A percentile compares a stretch with the other conserved stretches of the same genome.
These are phyloP conservation scores for Gadus macrocephalus DNA, from an alignment of 2,113 vertebrate genomes.

Conservation along the genomic window DNA sequence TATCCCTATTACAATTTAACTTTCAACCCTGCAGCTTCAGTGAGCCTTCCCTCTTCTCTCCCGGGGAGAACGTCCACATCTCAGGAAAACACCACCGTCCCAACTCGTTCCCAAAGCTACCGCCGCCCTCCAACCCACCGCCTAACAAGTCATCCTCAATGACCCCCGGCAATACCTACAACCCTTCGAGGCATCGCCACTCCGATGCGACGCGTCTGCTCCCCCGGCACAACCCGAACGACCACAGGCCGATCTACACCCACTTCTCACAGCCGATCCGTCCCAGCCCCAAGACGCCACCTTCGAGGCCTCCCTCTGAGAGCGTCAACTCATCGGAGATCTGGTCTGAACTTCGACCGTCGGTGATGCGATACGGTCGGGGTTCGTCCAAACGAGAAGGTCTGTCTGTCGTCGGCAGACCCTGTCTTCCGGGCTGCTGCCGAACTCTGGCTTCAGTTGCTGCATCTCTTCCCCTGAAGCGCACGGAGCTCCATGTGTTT, in stretches of 20 bases:
- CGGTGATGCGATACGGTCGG: not conserved
- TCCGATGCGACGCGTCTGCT: not conserved
- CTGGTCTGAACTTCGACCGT: slow-evolving; percentile 15
- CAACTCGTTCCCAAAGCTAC: slow-evolving; percentile 27
- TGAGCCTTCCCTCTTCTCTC: slow-evolving; percentile 49
- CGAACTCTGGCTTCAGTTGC: not conserved
- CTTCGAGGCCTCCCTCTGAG: slow-evolving; percentile 22
- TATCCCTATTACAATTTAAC: no score
- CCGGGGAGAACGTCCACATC: slow-evolving; percentile 43
- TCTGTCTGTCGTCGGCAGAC: slow-evolving; percentile 60
- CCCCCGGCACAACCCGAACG: slow-evolving; percentile 14
- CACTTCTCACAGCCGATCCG: slow-evolving; percentile 64
- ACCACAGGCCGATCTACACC: slow-evolving; percentile 44
- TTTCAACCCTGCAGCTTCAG: slow-evolving; percentile 45
- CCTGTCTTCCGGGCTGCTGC: slow-evolving; percentile 42
- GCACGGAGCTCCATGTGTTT: slow-evolving; percentile 71
- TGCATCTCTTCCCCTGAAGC: slow-evolving; percentile 20
- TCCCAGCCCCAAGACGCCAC: slow-evolving; percentile 36
- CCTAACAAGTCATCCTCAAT: slow-evolving; percentile 21
- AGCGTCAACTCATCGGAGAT: not conserved
- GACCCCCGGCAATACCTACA: slow-evolving; percentile 23
- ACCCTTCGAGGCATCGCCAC: not conserved
- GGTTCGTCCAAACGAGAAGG: slow-evolving; percentile 14
- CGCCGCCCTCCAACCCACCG: slow-evolving; percentile 16
- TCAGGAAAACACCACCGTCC: not conserved